Evolutionary conservation across 2,113 vertebrate genomes (phyloP).

Genomic region (Carlito syrichta): DNA sequence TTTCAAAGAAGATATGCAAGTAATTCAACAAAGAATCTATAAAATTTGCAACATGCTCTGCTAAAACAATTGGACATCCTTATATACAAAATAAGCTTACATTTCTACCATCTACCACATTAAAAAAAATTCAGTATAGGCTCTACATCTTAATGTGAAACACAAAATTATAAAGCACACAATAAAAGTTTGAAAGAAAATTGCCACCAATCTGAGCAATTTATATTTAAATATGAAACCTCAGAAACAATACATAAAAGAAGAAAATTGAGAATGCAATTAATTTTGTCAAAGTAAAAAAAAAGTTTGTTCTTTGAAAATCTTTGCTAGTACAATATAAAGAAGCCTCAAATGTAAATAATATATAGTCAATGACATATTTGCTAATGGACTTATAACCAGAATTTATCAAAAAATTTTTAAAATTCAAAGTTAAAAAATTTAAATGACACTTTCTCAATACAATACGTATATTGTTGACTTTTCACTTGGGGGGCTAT

Average conservation of each 20-base stretch:
- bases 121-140: not conserved
- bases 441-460: not conserved
- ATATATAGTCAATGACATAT: not conserved
- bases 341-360: not conserved
- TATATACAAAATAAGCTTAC: not conserved
- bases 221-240: not conserved
- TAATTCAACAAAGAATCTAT: not conserved
- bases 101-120: not conserved
- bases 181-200: not conserved
- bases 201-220: too few species aligned
- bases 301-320: not conserved
- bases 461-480: not conserved
- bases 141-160: not conserved
- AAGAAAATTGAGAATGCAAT: not conserved
- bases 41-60: not conserved
- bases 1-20: not conserved
- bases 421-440: too few species aligned
- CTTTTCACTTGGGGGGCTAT: not conserved
- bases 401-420: not conserved
- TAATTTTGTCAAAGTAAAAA: not conserved
- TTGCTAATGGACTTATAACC: not conserved
- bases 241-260: not conserved
- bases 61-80: not conserved
- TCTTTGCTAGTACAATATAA: not conserved
- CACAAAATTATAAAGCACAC: not conserved